Evolutionary conservation across 2,888 invertebrate genomes (phyloP), one percentile per base, ranked within the genome.

Genomic region (Cheilosia urbana): DNA sequence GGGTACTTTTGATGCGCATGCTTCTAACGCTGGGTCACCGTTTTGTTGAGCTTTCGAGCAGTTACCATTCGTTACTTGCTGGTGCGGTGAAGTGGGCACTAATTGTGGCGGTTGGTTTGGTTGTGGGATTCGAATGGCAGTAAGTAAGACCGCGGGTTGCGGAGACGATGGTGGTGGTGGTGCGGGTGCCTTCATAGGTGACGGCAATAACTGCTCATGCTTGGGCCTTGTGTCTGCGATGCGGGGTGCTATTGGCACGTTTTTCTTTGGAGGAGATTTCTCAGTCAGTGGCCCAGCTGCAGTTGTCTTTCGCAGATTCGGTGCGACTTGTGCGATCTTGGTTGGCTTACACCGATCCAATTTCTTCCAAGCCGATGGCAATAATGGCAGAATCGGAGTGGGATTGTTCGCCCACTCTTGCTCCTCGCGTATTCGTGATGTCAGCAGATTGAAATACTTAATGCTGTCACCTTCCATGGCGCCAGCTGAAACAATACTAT

Each of bases 71-170:
- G 65, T 19, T 11, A 53, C 42, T 45, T 85, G 84, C 40, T 66
- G 93, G 87, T 92, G 93, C 87, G 93, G 62, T 9, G 87, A 79
- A 13, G 87, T 78, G 15, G 79, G 47, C 53, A 87, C 83, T 58
- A 76, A 66, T 57, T 87, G 85, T 40, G 83, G 73, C 85, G 66
- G 65, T 24, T 93, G 93, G 89, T 93, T 79, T 45, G 85, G 69
- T 58, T 89, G 87, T 21, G 94, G 94, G 92, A 94, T 93, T 89
- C 94, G 93, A 89, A 94, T 92, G 42, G 94, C 92, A 82, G 94
- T 93, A 15, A 94, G 92, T 92, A 94, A 93, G 30, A 94, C 93
- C 87, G 94, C 94, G 83, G 93, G 93, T 24, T 75, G 79, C 13
- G 63, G 82, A 13, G 66, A 13, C 68, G 71, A 75, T 27, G 66